A percentile compares a stretch with the other conserved stretches of the same genome.
phyloP scores from a whole-genome alignment of 2,797 vertebrate genomes.

The Hoplostethus mediterraneus region DNA sequence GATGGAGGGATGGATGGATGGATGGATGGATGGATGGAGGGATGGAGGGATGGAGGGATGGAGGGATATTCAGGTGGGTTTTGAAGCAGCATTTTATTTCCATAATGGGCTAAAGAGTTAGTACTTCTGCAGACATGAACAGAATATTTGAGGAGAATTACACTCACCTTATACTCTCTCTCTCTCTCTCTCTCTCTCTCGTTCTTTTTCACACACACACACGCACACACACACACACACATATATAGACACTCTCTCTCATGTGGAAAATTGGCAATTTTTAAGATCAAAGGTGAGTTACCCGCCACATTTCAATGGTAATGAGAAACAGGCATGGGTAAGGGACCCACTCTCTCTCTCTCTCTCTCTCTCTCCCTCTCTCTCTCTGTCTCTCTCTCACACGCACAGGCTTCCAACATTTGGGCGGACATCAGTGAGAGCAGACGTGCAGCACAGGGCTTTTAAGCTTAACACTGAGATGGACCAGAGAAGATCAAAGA shows the following conservation, averaged over 20 bases:
- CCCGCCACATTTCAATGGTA: conserved; percentile 56
- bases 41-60: not conserved
- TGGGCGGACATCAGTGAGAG: conserved; percentile 34
- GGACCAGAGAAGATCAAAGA: conserved; percentile 74
- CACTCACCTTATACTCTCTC: conserved; percentile 11
- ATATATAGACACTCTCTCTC: conserved; percentile 22
- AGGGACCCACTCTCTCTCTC: conserved; percentile 8
- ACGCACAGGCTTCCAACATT: conserved; percentile 12
- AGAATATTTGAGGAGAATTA: conserved; percentile 33
- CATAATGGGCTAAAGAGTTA: conserved; percentile 39
- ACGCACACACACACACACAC: conserved; percentile 8
- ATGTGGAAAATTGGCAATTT: conserved; percentile 64
- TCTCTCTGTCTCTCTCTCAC: conserved; percentile 16
- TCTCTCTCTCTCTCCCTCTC: conserved; percentile 25
- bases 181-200: not conserved
- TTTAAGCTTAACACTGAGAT: conserved; percentile 57
- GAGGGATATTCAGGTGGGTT: not conserved
- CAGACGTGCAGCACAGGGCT: conserved; percentile 43
- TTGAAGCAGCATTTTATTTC: conserved; percentile 42
- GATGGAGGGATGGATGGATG: too few relatives aligned
- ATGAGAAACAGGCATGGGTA: conserved; percentile 65
- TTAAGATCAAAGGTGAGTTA: conserved; percentile 65
- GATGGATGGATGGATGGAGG: too few relatives aligned
- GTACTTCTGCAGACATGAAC: conserved; percentile 22
- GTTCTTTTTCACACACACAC: conserved; percentile 23